Base-by-base conservation (phyloP, 2,113 vertebrate genomes). In the Sorex fumeus region DNA sequence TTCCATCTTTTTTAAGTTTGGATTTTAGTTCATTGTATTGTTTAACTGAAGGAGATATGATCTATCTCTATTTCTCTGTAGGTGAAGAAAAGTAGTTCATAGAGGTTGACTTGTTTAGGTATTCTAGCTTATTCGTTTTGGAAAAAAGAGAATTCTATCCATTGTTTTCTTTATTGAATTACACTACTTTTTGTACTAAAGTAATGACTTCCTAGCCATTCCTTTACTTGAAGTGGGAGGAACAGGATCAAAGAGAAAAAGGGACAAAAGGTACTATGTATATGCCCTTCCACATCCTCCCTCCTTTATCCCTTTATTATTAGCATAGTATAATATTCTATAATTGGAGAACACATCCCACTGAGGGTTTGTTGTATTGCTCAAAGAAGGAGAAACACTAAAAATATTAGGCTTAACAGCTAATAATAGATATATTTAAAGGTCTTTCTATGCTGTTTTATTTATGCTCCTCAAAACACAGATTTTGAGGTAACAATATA, bases 161-260 rank as follows among this genome's bases (percentile, higher is more conserved):
- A 43, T 81, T 94, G 60, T 91, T 90, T 69, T 95, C 47, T 81
- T 91, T 62, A 57, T 43, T 76, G 13, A 30, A 64, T 79, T 23
- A 9, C 19, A 69, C 45, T 78, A 25, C 84, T 90, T 40, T 91
- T 92, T 82, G 40, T 90, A 80, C 19, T 76, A 23, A 10, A 19
- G 62, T 77, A 50, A 50, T 50, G 36, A 11, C 40, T 91, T 80
- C 16, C 45, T 90, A 78, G 47, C 19, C 66, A 32, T 88, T 93
- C 47, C 70, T 78, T 81, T 75, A 64, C 78, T 93, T 93, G 23
- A 84, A 88, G 25, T 90, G 45, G 70, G 71, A 91, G 53, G 34
- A 90, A 50, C 45, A 94, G 40, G 57, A 85, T 90, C 75, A 88
- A 82, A 91, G 70, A 47, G 64, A 77, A 84, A 87, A 90, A 85